Conservation (phyloP, 2,797 vertebrate species). For the Rhynchotus rufescens region DNA sequence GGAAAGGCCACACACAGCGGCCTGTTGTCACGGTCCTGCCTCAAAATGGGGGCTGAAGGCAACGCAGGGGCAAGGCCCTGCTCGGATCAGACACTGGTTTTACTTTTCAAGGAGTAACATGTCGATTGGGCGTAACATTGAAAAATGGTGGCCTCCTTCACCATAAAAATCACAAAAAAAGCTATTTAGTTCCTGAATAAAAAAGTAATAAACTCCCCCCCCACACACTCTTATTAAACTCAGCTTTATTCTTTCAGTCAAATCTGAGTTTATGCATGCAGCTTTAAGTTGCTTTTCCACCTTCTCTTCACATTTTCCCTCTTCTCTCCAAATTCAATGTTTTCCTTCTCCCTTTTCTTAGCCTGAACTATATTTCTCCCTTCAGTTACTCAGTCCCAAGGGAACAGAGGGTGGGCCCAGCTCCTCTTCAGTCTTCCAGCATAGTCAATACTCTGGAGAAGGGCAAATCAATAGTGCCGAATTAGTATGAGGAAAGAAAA, state of each 20-base stretch:
- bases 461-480: constrained; percentile 31
- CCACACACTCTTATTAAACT: not conserved
- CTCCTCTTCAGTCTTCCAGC: constrained; percentile 15
- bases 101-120: not conserved
- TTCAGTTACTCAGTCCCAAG: not conserved
- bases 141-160: not conserved
- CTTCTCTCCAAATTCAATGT: not conserved
- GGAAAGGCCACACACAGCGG: not conserved
- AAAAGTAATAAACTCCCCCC: not conserved
- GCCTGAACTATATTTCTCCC: not conserved
- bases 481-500: not conserved
- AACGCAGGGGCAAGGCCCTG: not conserved
- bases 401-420: accelerated
- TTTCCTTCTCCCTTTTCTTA: not conserved
- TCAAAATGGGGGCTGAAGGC: not conserved
- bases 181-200: not conserved
- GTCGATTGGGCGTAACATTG: not conserved
- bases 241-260: not conserved
- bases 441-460: constrained; percentile 21
- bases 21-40: not conserved
- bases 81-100: not conserved
- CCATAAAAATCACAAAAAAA: not conserved
- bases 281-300: not conserved
- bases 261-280: not conserved
- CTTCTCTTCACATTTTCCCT: not conserved